phyloP scores from a whole-genome alignment of 2,888 invertebrate genomes.

The Petrophora chlorosata region DNA sequence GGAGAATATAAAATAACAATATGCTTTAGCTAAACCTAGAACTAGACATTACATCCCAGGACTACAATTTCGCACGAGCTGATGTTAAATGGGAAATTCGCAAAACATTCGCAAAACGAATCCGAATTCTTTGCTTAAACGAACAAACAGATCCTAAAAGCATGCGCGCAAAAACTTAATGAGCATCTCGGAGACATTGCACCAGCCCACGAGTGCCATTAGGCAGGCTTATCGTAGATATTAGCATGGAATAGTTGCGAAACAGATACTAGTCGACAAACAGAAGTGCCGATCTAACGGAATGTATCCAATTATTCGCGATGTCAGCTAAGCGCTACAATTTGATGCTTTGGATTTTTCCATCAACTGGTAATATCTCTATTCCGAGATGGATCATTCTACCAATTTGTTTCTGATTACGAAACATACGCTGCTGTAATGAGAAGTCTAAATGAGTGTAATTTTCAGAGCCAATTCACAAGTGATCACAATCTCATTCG shows the following conservation, averaged over 20 bases:
- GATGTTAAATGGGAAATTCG: conserved; percentile 14
- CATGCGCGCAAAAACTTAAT: conserved; percentile 22
- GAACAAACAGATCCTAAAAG: conserved; percentile 21
- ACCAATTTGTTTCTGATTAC: conserved; percentile 35
- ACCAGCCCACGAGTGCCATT: conserved; percentile 14
- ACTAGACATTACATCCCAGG: conserved; percentile 4
- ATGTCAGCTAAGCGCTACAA: conserved; percentile 27
- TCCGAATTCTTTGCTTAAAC: conserved; percentile 14
- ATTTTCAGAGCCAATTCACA: conserved; percentile 9
- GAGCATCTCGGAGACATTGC: conserved; percentile 15
- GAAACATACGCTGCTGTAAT: conserved; percentile 20
- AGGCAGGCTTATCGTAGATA: conserved; percentile 13
- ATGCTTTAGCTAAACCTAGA: conserved; percentile 5
- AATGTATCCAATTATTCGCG: conserved; percentile 9
- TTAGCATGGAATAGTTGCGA: conserved; percentile 23
- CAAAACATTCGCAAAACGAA: conserved; percentile 18
- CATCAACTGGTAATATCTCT: conserved; percentile 26
- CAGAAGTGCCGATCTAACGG: conserved; percentile 6
- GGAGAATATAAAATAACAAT: no score
- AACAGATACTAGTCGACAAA: conserved; percentile 15
- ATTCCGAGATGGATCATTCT: conserved; percentile 27
- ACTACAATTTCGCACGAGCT: conserved; percentile 5
- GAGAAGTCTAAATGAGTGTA: conserved; percentile 10
- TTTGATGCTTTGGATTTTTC: conserved; percentile 32
- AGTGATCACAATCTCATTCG: conserved; percentile 10